phyloP scores from a whole-genome alignment of 1,140 invertebrate species.

The silkworm (Bombyx mori) region DNA sequence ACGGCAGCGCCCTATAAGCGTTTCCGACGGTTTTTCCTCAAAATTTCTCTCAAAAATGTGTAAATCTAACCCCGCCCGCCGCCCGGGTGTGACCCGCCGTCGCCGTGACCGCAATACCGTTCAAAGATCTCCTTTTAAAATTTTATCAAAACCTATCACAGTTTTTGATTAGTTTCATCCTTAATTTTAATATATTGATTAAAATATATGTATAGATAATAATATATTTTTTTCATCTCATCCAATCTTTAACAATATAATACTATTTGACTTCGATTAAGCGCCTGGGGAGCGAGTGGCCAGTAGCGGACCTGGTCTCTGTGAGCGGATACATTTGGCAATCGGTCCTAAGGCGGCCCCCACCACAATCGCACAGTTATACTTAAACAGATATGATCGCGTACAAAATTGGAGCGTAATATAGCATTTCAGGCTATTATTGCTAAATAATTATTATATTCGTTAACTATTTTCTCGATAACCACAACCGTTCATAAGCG shows the following conservation, averaged over 20 bases:
- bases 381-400: constrained; percentile 53
- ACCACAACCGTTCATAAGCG: constrained; percentile 71
- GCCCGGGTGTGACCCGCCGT: constrained; percentile 9
- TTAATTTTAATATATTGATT: constrained; percentile 71
- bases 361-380: constrained; percentile 11
- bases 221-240: constrained; percentile 52
- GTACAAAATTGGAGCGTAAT: constrained; percentile 46
- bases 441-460: constrained; percentile 63
- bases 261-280: constrained; percentile 56
- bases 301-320: constrained; percentile 13
- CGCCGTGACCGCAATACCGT: constrained; percentile 4
- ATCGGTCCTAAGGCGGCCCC: constrained; percentile 15
- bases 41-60: constrained; percentile 62
- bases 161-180: constrained; percentile 70
- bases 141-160: constrained; percentile 72
- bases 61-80: constrained; percentile 31
- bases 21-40: constrained; percentile 29
- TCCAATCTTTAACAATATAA: constrained; percentile 68
- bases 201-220: constrained; percentile 71
- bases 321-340: constrained; percentile 44
- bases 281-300: constrained; percentile 27
- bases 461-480: constrained; percentile 66
- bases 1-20: constrained; percentile 23
- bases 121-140: constrained; percentile 53
- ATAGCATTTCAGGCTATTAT: constrained; percentile 65